Evolutionary conservation across 2,888 invertebrate genomes (phyloP), one percentile per base, ranked within the genome.

Genomic region (Sylvicola fuscatus): DNA sequence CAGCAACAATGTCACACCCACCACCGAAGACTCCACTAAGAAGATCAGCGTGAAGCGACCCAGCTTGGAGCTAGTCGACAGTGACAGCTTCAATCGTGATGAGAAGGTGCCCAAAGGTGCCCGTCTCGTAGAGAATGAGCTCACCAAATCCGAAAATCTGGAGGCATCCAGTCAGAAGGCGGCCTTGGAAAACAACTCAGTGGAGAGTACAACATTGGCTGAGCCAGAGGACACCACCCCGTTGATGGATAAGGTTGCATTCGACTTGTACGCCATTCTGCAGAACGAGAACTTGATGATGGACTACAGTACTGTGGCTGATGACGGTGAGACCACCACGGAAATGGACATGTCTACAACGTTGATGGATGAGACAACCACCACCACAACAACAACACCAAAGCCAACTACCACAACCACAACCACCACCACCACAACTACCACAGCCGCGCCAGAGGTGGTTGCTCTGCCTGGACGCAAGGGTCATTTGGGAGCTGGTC

Each of bases 201-300:
- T 21, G 4, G 21, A 21, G 8, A 21, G 21, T 8, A 21, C 21
- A 6, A 21, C 21, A 4, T 21, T 21, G 21, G 21, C 21, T 4
- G 21, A 21, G 21, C 21, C 21, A 35, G 15, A 10, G 35, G 30
- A 35, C 21, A 35, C 17, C 21, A 21, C 21, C 14, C 35, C 30
- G 13, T 30, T 12, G 14, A 80, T 79, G 74, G 79, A 82, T 49
- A 82, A 83, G 58, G 78, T 79, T 1, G 84, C 83, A 10, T 61
- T 81, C 11, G 84, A 84, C 46, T 60, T 84, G 33, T 84, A 84
- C 49, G 84, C 84, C 1, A 78, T 82, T 46, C 62, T 81, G 34
- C 71, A 72, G 10, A 66, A 69, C 14, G 70, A 69, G 45, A 72
- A 70, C 44, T 55, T 68, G 15, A 72, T 72, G 42, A 71, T 53